Evolutionary conservation across 2,797 vertebrate genomes (phyloP).

Genomic region (Propithecus perrieri): DNA sequence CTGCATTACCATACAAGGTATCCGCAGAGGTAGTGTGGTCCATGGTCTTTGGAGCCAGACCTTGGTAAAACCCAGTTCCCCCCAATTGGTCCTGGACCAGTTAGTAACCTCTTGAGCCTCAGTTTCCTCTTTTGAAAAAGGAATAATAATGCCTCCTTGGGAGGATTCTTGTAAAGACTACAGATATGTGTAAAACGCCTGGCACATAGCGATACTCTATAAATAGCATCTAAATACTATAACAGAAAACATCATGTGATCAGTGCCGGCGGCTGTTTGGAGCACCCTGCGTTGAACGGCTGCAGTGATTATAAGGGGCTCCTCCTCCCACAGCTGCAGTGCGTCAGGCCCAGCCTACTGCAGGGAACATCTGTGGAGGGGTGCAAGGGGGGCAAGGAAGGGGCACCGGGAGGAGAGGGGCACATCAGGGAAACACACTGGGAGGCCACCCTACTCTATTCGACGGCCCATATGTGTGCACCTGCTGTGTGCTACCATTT

Average conservation of each 20-base stretch:
- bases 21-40: not conserved
- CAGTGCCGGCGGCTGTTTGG: not conserved
- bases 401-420: not conserved
- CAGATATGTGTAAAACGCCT: conserved; percentile 55
- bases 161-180: conserved; percentile 28
- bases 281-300: not conserved
- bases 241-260: not conserved
- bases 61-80: conserved; percentile 11
- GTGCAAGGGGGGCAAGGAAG: not conserved
- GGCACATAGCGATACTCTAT: not conserved
- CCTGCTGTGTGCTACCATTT: not conserved
- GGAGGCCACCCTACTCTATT: conserved; percentile 26
- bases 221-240: conserved; percentile 44
- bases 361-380: conserved; percentile 48
- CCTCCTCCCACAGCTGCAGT: conserved; percentile 65
- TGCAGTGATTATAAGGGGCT: conserved; percentile 40
- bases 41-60: not conserved
- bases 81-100: not conserved
- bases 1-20: not conserved
- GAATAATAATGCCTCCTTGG: conserved; percentile 11
- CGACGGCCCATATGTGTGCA: conserved; percentile 15
- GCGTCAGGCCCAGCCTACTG: not conserved
- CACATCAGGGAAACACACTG: not conserved
- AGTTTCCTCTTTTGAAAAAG: conserved; percentile 50
- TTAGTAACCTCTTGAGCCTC: conserved; percentile 21